phyloP scores from a whole-genome alignment of 1,140 invertebrate species.

The Leptinotarsa defecta region DNA sequence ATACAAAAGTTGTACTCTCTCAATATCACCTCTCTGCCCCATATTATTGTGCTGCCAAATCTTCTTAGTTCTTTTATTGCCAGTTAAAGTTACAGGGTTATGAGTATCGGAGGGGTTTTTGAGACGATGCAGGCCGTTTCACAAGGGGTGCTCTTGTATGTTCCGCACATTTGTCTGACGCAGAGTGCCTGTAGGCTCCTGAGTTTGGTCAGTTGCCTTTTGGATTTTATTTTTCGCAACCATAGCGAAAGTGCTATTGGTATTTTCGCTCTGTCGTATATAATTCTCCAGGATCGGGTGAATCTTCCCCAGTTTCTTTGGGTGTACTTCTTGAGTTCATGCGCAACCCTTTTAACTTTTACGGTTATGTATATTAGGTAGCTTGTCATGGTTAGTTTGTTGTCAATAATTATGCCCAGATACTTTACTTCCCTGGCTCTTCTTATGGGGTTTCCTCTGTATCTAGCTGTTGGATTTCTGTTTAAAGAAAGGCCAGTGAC shows the following conservation, averaged over 20 bases:
- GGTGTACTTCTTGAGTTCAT: too few species aligned
- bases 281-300: neutral
- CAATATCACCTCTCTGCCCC: neutral
- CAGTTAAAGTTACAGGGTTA: neutral
- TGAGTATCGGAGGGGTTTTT: neutral
- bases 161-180: neutral
- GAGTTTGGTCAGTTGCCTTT: neutral
- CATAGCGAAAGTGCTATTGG: neutral
- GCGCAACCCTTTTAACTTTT: too few species aligned
- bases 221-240: neutral
- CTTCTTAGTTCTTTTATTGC: neutral
- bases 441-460: neutral
- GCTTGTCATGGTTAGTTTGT: neutral
- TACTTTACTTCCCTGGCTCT: neutral
- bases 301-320: too few species aligned
- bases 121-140: neutral
- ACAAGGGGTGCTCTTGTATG: neutral
- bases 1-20: neutral
- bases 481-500: neutral
- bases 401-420: neutral
- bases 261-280: neutral
- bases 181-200: neutral
- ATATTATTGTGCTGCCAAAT: neutral
- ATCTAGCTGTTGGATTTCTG: neutral
- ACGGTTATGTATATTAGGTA: neutral